Percentiles rank a stretch among this genome's conserved stretches.
Conservation (phyloP, 2,888 invertebrate species). For the Blomia tropicalis region DNA sequence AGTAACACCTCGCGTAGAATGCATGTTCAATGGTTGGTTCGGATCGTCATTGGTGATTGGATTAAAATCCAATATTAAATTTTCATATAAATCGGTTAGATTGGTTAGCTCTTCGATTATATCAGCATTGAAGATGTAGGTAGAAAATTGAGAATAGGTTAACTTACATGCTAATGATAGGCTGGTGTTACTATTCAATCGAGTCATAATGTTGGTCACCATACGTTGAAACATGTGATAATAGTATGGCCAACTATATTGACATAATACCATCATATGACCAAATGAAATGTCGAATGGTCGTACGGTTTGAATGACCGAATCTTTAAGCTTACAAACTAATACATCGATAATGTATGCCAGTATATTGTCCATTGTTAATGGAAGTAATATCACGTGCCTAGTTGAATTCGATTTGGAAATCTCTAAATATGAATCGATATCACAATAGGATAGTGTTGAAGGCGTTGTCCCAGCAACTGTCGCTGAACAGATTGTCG, state of each 20-base stretch:
- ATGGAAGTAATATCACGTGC: constrained; percentile 19
- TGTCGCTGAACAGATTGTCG: too few relatives aligned
- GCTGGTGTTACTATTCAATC: not conserved
- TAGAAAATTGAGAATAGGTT: constrained; percentile 19
- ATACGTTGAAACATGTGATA: constrained; percentile 14
- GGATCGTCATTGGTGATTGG: not conserved
- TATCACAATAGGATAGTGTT: not conserved
- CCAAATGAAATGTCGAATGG: constrained; percentile 23
- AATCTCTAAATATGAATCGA: not conserved
- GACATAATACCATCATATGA: constrained; percentile 25
- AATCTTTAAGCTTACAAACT: constrained; percentile 21
- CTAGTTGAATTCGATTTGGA: not conserved
- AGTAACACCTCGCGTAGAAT: not conserved
- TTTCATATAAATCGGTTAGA: not conserved
- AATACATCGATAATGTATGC: constrained; percentile 21
- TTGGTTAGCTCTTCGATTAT: constrained; percentile 26
- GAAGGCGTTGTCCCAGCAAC: not conserved
- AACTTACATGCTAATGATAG: constrained; percentile 17
- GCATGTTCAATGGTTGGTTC: constrained; percentile 1
- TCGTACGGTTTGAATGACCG: constrained; percentile 6
- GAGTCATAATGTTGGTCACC: constrained; percentile 3
- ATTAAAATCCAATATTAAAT: not conserved
- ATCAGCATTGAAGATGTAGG: constrained; percentile 24
- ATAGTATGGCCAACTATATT: constrained; percentile 26
- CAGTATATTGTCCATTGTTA: constrained; percentile 7